Evolutionary conservation across 2,797 vertebrate genomes (phyloP).

Genomic region (Poecilia picta): DNA sequence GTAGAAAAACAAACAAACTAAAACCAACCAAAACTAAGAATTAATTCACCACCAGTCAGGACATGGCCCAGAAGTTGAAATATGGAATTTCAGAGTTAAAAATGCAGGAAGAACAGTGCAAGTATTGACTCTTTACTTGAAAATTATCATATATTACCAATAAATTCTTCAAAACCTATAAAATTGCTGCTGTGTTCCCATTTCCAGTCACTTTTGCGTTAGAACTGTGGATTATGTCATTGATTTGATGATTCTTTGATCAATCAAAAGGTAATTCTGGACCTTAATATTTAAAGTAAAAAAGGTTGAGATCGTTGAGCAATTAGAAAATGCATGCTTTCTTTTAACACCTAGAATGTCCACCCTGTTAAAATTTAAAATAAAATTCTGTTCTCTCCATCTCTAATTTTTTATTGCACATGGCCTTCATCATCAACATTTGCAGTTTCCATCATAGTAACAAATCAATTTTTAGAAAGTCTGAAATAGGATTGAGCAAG

Average conservation of each 20-base stretch:
- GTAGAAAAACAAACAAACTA: neutral
- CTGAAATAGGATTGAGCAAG: neutral
- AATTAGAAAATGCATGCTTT: neutral
- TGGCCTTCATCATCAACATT: neutral
- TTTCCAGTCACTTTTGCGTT: neutral
- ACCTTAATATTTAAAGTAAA: neutral
- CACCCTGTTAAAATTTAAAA: neutral
- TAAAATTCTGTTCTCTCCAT: neutral
- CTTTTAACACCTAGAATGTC: neutral
- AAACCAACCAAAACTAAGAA: neutral
- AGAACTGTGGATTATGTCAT: neutral
- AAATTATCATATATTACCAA: neutral
- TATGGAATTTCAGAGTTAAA: neutral
- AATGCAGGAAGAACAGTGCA: neutral
- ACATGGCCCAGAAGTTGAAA: neutral
- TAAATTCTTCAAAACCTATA: neutral
- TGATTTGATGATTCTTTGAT: neutral
- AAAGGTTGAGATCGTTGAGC: neutral
- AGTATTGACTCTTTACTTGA: neutral
- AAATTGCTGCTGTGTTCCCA: neutral
- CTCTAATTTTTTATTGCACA: neutral
- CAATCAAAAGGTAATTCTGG: neutral
- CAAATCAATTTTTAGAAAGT: neutral
- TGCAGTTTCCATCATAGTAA: neutral
- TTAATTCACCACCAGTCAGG: neutral